Evolutionary conservation across 2,888 invertebrate genomes (phyloP).

Genomic region (Salpingus planirostris): DNA sequence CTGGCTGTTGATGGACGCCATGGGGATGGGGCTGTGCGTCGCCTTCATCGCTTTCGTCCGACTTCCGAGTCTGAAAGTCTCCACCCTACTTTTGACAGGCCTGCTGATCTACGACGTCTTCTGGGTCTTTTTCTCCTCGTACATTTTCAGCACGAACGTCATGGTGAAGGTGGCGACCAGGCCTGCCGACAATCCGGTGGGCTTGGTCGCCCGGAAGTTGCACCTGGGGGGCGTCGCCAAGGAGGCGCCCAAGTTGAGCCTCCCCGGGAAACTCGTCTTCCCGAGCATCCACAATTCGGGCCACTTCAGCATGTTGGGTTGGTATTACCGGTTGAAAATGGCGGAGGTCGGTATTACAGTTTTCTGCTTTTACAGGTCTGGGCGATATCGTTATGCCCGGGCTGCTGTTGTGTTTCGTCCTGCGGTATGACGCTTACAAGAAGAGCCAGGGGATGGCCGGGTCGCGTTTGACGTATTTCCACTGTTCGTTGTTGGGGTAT

Average conservation of each 20-base stretch:
- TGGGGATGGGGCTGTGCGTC: constrained; percentile 97
- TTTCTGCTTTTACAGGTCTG: constrained; percentile 45
- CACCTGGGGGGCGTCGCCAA: constrained; percentile 80
- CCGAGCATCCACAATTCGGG: constrained; percentile 94
- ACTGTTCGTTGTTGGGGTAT: constrained; percentile 94
- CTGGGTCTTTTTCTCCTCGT: constrained; percentile 98
- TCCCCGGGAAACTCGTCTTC: constrained; percentile 95
- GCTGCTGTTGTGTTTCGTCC: constrained; percentile 85
- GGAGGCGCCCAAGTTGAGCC: constrained; percentile 89
- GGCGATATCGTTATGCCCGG: constrained; percentile 95
- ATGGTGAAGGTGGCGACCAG: constrained; percentile 91
- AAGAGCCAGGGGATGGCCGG: constrained; percentile 61
- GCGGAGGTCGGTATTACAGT: not conserved
- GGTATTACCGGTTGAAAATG: constrained; percentile 1
- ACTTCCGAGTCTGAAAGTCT: constrained; percentile 91
- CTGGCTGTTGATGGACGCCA: constrained; percentile 97
- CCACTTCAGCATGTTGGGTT: constrained; percentile 90
- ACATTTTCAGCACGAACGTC: constrained; percentile 96
- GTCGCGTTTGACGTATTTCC: constrained; percentile 85
- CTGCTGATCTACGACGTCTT: constrained; percentile 93
- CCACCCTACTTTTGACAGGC: constrained; percentile 87
- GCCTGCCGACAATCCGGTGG: constrained; percentile 88
- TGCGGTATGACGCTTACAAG: constrained; percentile 96
- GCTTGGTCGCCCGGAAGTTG: constrained; percentile 84
- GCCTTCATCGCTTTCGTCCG: constrained; percentile 96